phyloP scores from a whole-genome alignment of 2,113 vertebrate genomes.

The Coregonus clupeaformis region DNA sequence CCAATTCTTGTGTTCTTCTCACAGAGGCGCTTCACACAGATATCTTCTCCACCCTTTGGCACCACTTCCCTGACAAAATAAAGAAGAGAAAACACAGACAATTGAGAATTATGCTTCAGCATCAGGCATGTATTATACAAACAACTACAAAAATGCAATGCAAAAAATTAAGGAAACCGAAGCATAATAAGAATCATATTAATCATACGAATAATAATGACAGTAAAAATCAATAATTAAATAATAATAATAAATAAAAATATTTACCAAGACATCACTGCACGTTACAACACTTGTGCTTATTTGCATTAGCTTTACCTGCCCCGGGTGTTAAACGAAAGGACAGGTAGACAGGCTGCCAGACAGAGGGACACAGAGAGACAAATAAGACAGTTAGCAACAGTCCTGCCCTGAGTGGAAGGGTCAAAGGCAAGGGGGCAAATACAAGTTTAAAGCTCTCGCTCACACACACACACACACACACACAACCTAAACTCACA shows the following conservation, averaged over 20 bases:
- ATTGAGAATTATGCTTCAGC: slow-evolving; percentile 29
- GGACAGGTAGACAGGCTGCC: slow-evolving; percentile 98
- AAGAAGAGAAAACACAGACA: slow-evolving; percentile 56
- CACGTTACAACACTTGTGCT: slow-evolving; percentile 99
- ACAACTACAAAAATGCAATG: not conserved
- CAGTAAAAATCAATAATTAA: slow-evolving; percentile 62
- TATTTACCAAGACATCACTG: slow-evolving; percentile 99
- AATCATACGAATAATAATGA: slow-evolving; percentile 47
- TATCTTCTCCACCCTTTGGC: slow-evolving; percentile 83
- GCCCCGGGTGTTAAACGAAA: slow-evolving; percentile 94
- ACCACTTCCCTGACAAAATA: slow-evolving; percentile 82
- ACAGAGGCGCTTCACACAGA: slow-evolving; percentile 80
- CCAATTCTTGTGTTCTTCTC: slow-evolving; percentile 62
- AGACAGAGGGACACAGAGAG: slow-evolving; percentile 50
- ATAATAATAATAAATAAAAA: slow-evolving; percentile 76
- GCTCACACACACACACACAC: not conserved
- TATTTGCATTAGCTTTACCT: slow-evolving; percentile 99
- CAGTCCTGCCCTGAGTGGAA: not conserved
- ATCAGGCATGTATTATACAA: slow-evolving; percentile 13
- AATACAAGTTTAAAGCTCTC: not conserved
- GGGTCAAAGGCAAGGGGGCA: not conserved
- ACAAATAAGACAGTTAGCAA: slow-evolving; percentile 32
- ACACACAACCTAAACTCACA: slow-evolving; percentile 68
- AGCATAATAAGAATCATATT: slow-evolving; percentile 25
- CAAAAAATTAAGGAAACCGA: slow-evolving; percentile 11